These are phyloP conservation scores for Brachionus calyciflorus DNA, from an alignment of 1,140 invertebrate species.

Conservation along the genomic window DNA sequence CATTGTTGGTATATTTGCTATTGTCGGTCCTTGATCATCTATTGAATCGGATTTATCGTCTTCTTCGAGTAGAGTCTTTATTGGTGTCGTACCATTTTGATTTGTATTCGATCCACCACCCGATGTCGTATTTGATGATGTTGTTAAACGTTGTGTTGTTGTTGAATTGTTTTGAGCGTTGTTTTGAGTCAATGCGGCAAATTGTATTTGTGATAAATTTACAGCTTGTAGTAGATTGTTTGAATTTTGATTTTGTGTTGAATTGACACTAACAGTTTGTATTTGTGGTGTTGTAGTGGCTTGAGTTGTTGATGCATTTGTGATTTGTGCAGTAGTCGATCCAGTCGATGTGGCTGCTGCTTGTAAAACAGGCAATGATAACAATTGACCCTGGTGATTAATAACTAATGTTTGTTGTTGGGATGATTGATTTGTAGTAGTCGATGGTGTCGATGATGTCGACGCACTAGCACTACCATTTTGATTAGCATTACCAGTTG, in stretches of 20 bases:
- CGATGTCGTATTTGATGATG: background rate
- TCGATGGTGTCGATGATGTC: background rate
- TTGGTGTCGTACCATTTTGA: conserved; percentile 40
- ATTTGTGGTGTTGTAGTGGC: background rate
- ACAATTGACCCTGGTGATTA: conserved; percentile 27
- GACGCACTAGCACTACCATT: background rate
- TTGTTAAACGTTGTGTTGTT: background rate
- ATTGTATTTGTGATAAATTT: conserved; percentile 26
- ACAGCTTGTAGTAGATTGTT: background rate
- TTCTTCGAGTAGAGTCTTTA: conserved; percentile 34
- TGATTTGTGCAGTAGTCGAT: background rate
- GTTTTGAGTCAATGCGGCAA: background rate
- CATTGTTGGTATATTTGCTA: conserved; percentile 23
- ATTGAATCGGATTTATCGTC: conserved; percentile 26
- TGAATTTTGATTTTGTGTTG: background rate
- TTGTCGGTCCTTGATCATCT: conserved; percentile 32
- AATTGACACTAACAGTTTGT: background rate
- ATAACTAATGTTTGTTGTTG: conserved; percentile 35
- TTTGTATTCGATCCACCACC: background rate
- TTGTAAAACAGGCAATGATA: conserved; percentile 21
- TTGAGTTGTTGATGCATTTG: background rate
- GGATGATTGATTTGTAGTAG: background rate
- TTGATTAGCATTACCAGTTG: background rate
- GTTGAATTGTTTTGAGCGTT: background rate
- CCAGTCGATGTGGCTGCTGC: background rate